phyloP scores from a whole-genome alignment of 2,797 vertebrate species.

The Sebastiscus tertius region DNA sequence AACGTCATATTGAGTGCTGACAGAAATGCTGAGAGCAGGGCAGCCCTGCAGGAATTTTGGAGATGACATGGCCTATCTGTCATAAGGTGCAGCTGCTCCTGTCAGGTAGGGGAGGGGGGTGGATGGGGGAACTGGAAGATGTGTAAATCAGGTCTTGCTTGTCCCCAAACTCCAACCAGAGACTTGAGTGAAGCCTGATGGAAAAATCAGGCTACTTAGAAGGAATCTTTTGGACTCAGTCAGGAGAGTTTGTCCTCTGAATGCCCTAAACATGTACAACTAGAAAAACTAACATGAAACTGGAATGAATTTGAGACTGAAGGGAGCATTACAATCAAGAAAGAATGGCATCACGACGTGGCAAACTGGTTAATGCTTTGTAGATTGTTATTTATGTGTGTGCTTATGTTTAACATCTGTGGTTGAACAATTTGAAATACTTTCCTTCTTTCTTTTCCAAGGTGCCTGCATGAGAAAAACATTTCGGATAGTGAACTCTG shows the following conservation, averaged over 20 bases:
- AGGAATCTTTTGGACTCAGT: constrained; percentile 62
- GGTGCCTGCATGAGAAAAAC: constrained; percentile 1
- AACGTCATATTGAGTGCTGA: constrained; percentile 85
- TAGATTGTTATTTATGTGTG: background rate
- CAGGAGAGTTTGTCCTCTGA: constrained; percentile 49
- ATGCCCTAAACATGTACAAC: constrained; percentile 46
- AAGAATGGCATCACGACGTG: background rate
- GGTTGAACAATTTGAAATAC: background rate
- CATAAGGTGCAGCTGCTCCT: constrained; percentile 83
- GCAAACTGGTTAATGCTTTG: constrained; percentile 20
- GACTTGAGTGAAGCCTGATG: constrained; percentile 61
- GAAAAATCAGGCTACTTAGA: constrained; percentile 69
- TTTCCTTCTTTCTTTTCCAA: background rate
- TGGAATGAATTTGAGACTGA: background rate
- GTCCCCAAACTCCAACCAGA: constrained; percentile 50
- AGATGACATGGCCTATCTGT: constrained; percentile 81
- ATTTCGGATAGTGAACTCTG: background rate
- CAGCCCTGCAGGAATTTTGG: constrained; percentile 74
- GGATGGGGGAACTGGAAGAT: constrained; percentile 40
- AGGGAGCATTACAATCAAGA: background rate
- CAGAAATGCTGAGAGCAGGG: constrained; percentile 84
- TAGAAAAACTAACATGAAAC: constrained; percentile 17
- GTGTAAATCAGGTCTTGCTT: constrained; percentile 62
- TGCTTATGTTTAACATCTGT: constrained; percentile 35
- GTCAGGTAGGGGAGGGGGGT: constrained; percentile 72